phyloP scores from a whole-genome alignment of 2,888 invertebrate genomes.

The Plagodis dolabraria region DNA sequence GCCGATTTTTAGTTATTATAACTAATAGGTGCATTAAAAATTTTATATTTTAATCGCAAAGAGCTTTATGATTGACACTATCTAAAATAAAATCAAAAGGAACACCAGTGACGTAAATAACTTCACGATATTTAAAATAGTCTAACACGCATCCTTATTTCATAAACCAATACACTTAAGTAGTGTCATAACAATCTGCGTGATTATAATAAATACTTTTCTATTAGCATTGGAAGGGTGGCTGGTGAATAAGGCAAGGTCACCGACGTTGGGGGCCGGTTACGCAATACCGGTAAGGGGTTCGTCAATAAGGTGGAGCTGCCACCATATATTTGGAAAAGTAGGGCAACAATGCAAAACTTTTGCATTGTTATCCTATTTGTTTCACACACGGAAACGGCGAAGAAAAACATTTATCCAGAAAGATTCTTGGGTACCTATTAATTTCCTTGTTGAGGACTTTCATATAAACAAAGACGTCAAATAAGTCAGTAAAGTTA shows the following conservation, averaged over 20 bases:
- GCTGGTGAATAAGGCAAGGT: conserved; percentile 30
- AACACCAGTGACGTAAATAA: too few relatives aligned
- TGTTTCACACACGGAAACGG: neutral
- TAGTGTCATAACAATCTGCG: conserved; percentile 20
- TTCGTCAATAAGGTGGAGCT: conserved; percentile 21
- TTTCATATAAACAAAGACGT: too few relatives aligned
- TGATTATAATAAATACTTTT: conserved; percentile 27
- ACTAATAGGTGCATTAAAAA: too few relatives aligned
- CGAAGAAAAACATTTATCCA: neutral
- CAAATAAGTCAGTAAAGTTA: too few relatives aligned
- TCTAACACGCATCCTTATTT: conserved; percentile 4
- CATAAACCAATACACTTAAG: conserved; percentile 15
- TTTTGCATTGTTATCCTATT: neutral
- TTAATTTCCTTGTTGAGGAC: too few relatives aligned
- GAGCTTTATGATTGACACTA: too few relatives aligned
- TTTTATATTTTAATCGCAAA: too few relatives aligned
- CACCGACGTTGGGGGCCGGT: conserved; percentile 37
- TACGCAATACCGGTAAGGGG: conserved; percentile 40
- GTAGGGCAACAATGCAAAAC: conserved; percentile 14
- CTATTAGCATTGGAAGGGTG: conserved; percentile 23
- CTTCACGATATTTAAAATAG: too few relatives aligned
- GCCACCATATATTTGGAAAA: conserved; percentile 11
- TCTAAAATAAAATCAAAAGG: too few relatives aligned
- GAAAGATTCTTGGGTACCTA: too few relatives aligned
- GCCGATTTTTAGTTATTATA: too few relatives aligned